Percentiles rank a stretch among this genome's conserved stretches.
phyloP scores from a whole-genome alignment of 2,888 invertebrate genomes.

The Zhengitettix transpicula region DNA sequence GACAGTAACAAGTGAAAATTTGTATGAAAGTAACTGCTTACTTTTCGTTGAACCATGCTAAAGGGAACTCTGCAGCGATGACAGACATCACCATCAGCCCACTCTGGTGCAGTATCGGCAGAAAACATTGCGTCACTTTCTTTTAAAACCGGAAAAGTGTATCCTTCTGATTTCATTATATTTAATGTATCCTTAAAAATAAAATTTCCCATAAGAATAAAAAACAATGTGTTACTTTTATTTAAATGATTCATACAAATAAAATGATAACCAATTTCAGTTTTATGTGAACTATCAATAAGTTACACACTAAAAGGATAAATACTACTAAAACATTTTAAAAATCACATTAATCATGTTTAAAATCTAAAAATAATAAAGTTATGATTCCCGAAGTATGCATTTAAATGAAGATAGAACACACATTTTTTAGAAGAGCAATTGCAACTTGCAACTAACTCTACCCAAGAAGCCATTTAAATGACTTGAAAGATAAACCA shows the following conservation, averaged over 20 bases:
- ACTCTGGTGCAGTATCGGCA: conserved; percentile 92
- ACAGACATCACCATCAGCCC: conserved; percentile 92
- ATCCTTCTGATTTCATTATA: conserved; percentile 86
- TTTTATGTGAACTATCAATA: too few relatives aligned
- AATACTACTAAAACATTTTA: too few relatives aligned
- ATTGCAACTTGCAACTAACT: too few relatives aligned
- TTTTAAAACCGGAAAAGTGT: conserved; percentile 72
- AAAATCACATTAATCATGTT: too few relatives aligned
- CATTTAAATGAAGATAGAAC: too few relatives aligned
- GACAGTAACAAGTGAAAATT: not conserved
- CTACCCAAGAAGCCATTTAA: too few relatives aligned
- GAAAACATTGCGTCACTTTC: conserved; percentile 99
- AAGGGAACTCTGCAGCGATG: conserved; percentile 85
- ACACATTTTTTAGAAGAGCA: too few relatives aligned
- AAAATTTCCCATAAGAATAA: not conserved
- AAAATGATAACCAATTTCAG: not conserved
- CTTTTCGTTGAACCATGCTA: conserved; percentile 64
- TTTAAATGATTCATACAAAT: not conserved
- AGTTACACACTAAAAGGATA: too few relatives aligned
- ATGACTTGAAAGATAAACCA: too few relatives aligned
- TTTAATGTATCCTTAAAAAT: conserved; percentile 70
- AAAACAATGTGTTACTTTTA: not conserved
- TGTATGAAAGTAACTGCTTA: too few relatives aligned
- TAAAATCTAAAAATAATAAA: too few relatives aligned
- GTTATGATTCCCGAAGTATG: too few relatives aligned